Base-by-base conservation (phyloP, 2,113 vertebrate species). In the Mellivora capensis region DNA sequence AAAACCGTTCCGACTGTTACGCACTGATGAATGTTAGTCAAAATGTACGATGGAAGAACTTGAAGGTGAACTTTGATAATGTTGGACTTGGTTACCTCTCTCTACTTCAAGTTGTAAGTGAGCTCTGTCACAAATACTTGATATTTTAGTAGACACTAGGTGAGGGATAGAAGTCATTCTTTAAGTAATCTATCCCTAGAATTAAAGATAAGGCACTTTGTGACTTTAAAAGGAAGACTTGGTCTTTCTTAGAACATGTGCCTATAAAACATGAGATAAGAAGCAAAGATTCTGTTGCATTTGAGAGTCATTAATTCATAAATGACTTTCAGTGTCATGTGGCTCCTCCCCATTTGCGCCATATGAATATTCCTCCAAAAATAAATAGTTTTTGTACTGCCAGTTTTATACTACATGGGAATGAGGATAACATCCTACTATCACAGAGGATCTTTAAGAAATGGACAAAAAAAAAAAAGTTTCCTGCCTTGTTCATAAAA, bases 61-160 rank as follows among this genome's bases (percentile, higher is more conserved):
- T 99, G 84, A 99, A 99, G 99, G 99, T 99, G 86, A 99, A 99
- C 98, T 99, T 99, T 98, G 99, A 99, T 98, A 99, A 99, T 84
- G 99, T 99, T 84, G 99, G 99, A 83, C 94, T 99, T 92, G 99
- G 99, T 42, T 99, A 99, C 97, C 99, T 99, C 64, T 98, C 98
- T 67, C 91, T 98, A 59, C 98, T 98, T 92, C 98, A 98, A 98
- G 98, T 98, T 62, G 98, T 98, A 97, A 98, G 98, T 98, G 62
- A 57, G 13, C 12, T 23, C 7, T 90, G 89, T 90, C n/a, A n/a
- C 61, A 14, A 92, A 49, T 71, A 34, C 17, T 92, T 74, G 4
- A 42, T 71, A 64, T 88, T 90, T 54, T 88, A 59, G 17, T 81
- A 23, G 25, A 57, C 20, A 14, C 15, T 64, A 34, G 27, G 13